These are phyloP conservation scores for Sinocyclocheilus grahami DNA, from an alignment of 2,113 vertebrate species.

Conservation along the genomic window DNA sequence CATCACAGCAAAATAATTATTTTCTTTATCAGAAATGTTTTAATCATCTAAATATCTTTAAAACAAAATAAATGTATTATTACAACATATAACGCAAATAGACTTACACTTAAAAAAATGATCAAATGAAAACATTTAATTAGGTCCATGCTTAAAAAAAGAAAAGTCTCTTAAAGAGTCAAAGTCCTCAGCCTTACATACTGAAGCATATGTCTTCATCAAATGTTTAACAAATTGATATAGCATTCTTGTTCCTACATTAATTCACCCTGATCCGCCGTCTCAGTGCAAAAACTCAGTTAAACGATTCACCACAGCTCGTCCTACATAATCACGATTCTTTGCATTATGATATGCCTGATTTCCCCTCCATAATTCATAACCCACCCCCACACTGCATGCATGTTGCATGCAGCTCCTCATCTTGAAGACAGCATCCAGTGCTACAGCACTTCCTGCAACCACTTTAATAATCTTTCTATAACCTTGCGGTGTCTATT, in stretches of 20 bases:
- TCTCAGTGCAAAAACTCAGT: background rate
- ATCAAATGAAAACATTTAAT: background rate
- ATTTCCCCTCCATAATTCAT: conserved; percentile 43
- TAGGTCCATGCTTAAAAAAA: background rate
- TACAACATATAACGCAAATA: background rate
- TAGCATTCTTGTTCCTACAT: background rate
- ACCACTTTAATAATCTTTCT: conserved; percentile 56
- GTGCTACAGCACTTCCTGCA: conserved; percentile 49
- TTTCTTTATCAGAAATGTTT: background rate
- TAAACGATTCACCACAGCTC: conserved; percentile 29
- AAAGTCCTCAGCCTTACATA: background rate
- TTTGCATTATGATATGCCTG: conserved; percentile 21
- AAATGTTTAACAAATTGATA: background rate
- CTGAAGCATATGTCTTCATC: background rate
- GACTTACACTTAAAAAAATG: background rate
- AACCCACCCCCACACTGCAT: conserved; percentile 31
- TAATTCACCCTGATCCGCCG: background rate
- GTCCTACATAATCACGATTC: conserved; percentile 23
- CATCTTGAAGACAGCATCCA: conserved; percentile 24
- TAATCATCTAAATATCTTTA: background rate
- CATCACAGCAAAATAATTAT: background rate
- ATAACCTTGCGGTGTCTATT: conserved; percentile 62
- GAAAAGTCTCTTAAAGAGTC: background rate
- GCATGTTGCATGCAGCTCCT: conserved; percentile 25
- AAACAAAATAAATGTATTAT: background rate